Evolutionary conservation across 2,797 vertebrate genomes (phyloP), one percentile per base, ranked within the genome.

Genomic region (Chromobotia macracanthus): DNA sequence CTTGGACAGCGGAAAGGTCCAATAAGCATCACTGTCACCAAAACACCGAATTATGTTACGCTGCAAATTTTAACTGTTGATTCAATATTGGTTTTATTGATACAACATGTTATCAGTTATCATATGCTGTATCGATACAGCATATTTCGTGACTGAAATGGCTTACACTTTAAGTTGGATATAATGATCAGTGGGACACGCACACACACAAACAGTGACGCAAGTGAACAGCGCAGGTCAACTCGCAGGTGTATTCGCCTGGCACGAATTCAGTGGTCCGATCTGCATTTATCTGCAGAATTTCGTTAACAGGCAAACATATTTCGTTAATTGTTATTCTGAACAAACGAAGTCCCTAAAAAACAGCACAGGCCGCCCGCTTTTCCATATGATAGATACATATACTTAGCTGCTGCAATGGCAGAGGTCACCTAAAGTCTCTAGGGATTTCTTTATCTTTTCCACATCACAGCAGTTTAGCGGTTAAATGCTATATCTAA

Each of bases 301-400:
- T 77, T 83, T 86, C 79, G 79, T 83, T 83, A 50, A 73, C 44
- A 53, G 12, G 31, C 15, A 79, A 77, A 50, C 44, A 23, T 56
- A 77, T 64, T 84, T 86, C 79, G 79, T 84, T 86, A 19, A 35
- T 3, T 44, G 2, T 0, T 19, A 12, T 23, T 65, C 10, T 53
- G 69, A 71, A 46, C 63, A 81, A 84, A 81, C 68, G 70, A 81
- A 80, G 66, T 69, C 11, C 46, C 61, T 8, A 63, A 58, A 4
- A 25, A 13, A 75, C 8, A 28, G 28, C 25, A 44, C 12, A 48
- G 7, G 31, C n/a, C 35, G 4, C 35, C 0, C 2, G 38, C n/a
- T 67, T 5, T 25, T 58, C 4, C 1, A 31, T 13, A 19, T 23
- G 21, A 25, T 5, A 63, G 38, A 7, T n/a, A 44, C n/a, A n/a